These are phyloP conservation scores for Petrocephalus sullivani DNA, from an alignment of 2,797 vertebrate species.

Conservation along the genomic window DNA sequence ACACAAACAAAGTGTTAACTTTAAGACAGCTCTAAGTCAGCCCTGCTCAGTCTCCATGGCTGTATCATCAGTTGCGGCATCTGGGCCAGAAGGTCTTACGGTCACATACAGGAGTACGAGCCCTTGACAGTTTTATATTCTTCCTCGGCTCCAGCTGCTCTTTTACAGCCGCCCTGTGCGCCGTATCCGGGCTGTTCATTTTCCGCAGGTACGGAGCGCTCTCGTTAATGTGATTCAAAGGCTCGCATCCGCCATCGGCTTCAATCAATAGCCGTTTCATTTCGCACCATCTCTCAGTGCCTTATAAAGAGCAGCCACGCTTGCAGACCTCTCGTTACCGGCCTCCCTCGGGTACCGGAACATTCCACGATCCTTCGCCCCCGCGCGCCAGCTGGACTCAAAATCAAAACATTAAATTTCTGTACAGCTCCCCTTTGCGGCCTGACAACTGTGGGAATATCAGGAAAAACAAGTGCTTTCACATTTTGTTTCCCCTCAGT, in stretches of 20 bases:
- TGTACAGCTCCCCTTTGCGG: conserved; percentile 24
- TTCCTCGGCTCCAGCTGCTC: background rate
- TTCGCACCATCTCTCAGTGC: conserved; percentile 65
- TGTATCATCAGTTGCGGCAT: background rate
- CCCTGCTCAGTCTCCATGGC: background rate
- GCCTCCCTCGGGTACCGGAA: conserved; percentile 47
- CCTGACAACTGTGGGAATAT: conserved; percentile 18
- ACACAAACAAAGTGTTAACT: conserved; percentile 1
- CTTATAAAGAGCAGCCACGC: conserved; percentile 60
- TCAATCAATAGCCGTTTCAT: conserved; percentile 75
- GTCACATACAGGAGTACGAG: background rate
- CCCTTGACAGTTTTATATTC: conserved; percentile 2
- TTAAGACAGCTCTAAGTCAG: background rate
- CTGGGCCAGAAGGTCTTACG: conserved; percentile 4
- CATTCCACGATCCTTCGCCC: conserved; percentile 28
- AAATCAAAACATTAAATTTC: conserved; percentile 44
- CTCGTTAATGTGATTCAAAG: conserved; percentile 71
- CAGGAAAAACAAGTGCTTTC: conserved; percentile 29
- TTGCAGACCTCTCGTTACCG: conserved; percentile 45
- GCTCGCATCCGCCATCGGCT: conserved; percentile 64
- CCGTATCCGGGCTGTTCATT: conserved; percentile 39
- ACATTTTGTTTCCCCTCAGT: conserved; percentile 33
- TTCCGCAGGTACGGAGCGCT: conserved; percentile 49
- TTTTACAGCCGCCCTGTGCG: conserved; percentile 28
- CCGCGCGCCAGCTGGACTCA: conserved; percentile 44